Evolutionary conservation across 2,113 vertebrate species (phyloP).

Genomic region (Grammomys dolichurus): DNA sequence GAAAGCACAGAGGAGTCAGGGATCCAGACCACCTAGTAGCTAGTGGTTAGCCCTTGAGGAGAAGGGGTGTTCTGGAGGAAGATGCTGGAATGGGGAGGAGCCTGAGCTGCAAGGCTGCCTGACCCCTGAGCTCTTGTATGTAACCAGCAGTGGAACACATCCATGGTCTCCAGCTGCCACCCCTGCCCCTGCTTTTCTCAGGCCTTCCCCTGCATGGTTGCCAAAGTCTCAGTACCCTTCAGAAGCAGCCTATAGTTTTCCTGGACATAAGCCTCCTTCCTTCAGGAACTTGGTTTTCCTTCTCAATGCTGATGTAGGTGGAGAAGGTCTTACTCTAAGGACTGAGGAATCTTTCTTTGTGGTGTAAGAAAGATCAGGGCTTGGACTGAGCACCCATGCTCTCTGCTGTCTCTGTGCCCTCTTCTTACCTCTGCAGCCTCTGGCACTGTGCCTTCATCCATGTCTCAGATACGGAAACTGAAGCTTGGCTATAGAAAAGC

Average conservation of each 20-base stretch:
- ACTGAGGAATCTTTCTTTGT: not conserved
- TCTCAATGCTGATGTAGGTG: not conserved
- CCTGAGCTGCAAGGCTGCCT: not conserved
- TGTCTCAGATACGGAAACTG: not conserved
- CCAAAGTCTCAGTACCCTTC: not conserved
- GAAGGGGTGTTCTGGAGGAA: not conserved
- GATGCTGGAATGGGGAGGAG: not conserved
- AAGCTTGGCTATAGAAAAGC: not conserved
- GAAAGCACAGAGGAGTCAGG: not conserved
- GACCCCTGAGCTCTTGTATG: not conserved
- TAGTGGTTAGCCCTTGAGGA: not conserved
- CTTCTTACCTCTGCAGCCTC: not conserved
- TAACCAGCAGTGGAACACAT: fast-evolving
- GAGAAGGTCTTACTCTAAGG: not conserved
- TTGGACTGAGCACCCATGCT: not conserved
- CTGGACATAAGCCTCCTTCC: not conserved
- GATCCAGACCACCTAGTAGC: not conserved
- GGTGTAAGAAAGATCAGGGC: not conserved
- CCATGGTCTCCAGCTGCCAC: not conserved
- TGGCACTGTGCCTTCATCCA: not conserved
- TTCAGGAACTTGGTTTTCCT: not conserved
- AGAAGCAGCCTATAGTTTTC: not conserved
- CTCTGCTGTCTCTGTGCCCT: not conserved
- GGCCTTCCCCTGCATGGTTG: not conserved
- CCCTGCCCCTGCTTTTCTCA: not conserved